Base-by-base conservation (phyloP, 2,888 invertebrate genomes). In the Eurytoma californica region DNA sequence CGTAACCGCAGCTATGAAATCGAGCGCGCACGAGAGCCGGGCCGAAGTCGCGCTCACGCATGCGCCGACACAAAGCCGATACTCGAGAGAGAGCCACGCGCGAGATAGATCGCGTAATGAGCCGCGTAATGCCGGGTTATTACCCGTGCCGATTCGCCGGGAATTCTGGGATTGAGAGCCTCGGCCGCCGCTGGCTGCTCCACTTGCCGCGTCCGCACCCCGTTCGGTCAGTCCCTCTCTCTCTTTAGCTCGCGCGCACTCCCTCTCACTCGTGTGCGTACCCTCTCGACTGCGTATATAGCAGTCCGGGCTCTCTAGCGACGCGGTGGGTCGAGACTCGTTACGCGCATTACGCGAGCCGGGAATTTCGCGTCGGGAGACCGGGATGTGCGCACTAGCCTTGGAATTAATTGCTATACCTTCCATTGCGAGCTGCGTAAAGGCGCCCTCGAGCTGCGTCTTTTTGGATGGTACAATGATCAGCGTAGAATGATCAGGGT, bases 41-140 rank as follows among this genome's bases (percentile, higher is more conserved):
- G 0, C 28, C 39, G 1, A 9, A 24, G 3, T 3, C 3, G 20
- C n/a, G 39, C n/a, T 63, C n/a, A 39, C 57, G 57, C 39, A 39
- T 18, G 39, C 14, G 53, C 53, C 53, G 53, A 16, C 39, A 9
- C 39, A 39, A n/a, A 53, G 4, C 51, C 30, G 28, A 28, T 49
- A 72, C 9, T 24, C 53, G 20, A 24, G 24, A 24, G 24, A 28
- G 30, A 28, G 60, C 24, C 49, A 28, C 63, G 63, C 53, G 72
- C 30, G n/a, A 67, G 65, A 66, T 63, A 57, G 66, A 47, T 24
- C 28, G 28, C 20, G 67, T 60, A 58, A 72, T 60, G 55, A 72
- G 72, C 24, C 79, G 69, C 63, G 74, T 79, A 74, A 79, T 70
- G n/a, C 65, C 39, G 28, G 74, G 79, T 74, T 67, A 79, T 69